Conservation (phyloP, 2,888 invertebrate genomes). For the Sialis lutaria region DNA sequence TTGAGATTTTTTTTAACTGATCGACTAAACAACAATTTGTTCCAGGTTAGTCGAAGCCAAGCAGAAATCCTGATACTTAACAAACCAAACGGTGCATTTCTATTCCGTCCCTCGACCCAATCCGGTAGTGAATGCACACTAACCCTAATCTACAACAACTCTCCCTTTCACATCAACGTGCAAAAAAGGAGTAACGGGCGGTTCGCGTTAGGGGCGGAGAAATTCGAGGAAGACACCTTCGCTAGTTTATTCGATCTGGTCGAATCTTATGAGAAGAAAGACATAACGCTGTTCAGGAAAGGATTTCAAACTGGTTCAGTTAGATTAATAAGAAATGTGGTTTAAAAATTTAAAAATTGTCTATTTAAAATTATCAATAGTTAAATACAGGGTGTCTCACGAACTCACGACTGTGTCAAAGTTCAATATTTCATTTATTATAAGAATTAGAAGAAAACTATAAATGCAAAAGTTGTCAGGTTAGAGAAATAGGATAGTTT, state of each 20-base stretch:
- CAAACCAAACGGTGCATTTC: conserved; percentile 1
- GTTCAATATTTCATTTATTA: too few species aligned
- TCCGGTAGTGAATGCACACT: neutral
- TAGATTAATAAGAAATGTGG: neutral
- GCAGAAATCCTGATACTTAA: neutral
- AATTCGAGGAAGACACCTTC: conserved; percentile 1
- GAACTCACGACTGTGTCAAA: too few species aligned
- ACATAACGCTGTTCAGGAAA: neutral
- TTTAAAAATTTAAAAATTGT: too few species aligned
- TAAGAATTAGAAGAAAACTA: too few species aligned
- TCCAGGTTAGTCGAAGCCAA: neutral
- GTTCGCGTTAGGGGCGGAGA: neutral
- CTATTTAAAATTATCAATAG: too few species aligned
- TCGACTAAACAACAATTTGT: too few species aligned
- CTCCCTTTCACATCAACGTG: neutral
- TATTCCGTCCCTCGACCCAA: conserved; percentile 1
- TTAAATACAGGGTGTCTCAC: too few species aligned
- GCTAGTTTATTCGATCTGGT: neutral
- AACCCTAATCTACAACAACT: neutral
- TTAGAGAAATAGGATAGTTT: too few species aligned
- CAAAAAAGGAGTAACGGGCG: neutral
- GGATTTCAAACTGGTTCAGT: neutral
- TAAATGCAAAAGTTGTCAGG: too few species aligned
- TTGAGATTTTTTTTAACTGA: too few species aligned
- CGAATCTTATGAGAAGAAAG: neutral